Evolutionary conservation across 2,797 vertebrate species (phyloP), one percentile per base, ranked within the genome.

Genomic region (Cheracebus regulus): DNA sequence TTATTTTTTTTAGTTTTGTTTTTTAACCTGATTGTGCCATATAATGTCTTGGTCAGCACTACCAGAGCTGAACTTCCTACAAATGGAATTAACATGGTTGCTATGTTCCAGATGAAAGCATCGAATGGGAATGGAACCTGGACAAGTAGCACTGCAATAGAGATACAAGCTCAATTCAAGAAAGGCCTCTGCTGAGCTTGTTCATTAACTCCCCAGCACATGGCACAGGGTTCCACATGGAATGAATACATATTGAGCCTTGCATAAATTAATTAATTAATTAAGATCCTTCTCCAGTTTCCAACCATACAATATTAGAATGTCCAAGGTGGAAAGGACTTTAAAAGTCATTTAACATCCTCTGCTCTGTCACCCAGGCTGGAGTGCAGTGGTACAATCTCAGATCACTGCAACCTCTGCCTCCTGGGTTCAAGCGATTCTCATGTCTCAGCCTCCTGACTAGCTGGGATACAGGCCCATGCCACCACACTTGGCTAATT

Each of bases 331-430:
- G 55, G 24, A 61, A 39, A 91, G 41, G 19, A 75, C 9, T 39
- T 90, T 73, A 55, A 85, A 91, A 83, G 22, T 50, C 64, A 57
- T 81, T 96, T 85, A 81, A 91, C n/a, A 70, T 70, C n/a, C 19
- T 30, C n/a, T n/a, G 61, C 7, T 67, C 14, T 8, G 30, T 64
- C 7, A 19, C 61, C 30, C 61, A 64, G 61, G 33, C 61, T 67
- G 61, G 61, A n/a, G 33, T 67, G 15, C 61, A n/a, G 61, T 33
- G 30, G 33, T 7, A 3, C 4, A 8, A 67, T 67, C 61, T n/a
- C 61, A 67, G 61, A n/a, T 19, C 61, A 67, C 61, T n/a, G 30
- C 61, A 67, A 67, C 15, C 30, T 67, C 30, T 67, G 33, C 15
- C 61, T 67, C 15, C 33, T 19, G 33, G 30, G 15, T 67, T 67